Evolutionary conservation across 2,888 invertebrate genomes (phyloP).

Genomic region (Agrochola litura): DNA sequence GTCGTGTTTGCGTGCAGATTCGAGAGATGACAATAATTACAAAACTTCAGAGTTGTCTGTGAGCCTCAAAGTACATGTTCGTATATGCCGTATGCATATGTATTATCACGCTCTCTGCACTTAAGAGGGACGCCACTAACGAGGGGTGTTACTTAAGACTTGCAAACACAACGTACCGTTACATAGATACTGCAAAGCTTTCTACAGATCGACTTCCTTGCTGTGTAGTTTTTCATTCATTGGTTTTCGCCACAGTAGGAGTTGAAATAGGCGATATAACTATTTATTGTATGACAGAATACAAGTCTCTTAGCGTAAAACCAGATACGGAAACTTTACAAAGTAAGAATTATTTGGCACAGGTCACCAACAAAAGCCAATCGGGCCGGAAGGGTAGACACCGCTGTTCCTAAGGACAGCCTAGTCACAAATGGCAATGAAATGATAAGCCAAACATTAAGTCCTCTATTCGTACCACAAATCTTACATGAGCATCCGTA

Average conservation of each 20-base stretch:
- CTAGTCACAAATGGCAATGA: background rate
- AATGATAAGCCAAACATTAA: background rate
- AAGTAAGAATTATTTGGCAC: background rate
- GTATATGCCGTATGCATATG: slow-evolving; percentile 44
- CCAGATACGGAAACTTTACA: background rate
- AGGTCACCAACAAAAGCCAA: background rate
- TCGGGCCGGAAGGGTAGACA: background rate
- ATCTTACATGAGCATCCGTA: background rate
- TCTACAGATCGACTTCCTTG: slow-evolving; percentile 30
- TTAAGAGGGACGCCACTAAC: slow-evolving; percentile 51
- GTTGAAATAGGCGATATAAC: background rate
- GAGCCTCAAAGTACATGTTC: slow-evolving; percentile 9
- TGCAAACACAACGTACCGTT: slow-evolving; percentile 33
- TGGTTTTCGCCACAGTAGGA: background rate
- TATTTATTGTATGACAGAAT: background rate
- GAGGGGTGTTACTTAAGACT: slow-evolving; percentile 47
- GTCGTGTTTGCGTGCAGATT: slow-evolving; percentile 14
- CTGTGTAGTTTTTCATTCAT: background rate
- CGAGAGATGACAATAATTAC: slow-evolving; percentile 39
- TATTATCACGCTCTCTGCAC: slow-evolving; percentile 56
- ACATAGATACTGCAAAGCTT: slow-evolving; percentile 30
- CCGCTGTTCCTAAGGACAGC: background rate
- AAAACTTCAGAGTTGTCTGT: slow-evolving; percentile 29
- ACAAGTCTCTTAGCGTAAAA: background rate
- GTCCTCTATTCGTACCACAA: background rate